Evolutionary conservation across 30 jellyfish, hydroid and myxozoan genomes (phyloP), one percentile per base, ranked within the genome.

Genomic region (Cassiopea andromeda): DNA sequence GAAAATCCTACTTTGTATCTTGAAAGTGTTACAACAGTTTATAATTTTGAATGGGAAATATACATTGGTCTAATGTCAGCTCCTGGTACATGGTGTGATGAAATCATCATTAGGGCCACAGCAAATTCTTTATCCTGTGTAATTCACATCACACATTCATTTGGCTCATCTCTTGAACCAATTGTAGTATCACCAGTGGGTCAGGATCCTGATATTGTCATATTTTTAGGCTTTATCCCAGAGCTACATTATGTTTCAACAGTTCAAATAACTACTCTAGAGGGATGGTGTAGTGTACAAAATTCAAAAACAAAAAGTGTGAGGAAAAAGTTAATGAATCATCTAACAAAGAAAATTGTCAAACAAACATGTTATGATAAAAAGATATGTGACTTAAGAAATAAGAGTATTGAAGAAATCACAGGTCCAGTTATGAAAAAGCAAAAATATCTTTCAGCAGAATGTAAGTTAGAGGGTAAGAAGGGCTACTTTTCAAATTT

Each of bases 211-310:
- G 88, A 69, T 46, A 72, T 27, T 6, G 85, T 84, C 12, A 13
- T 84, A 6, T 70, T 84, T 48, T 10, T 82, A 69, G 92, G 92
- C 47, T 84, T 84, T 49, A 69, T 72, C 73, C 85, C 92, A 1
- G 92, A 84, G 12, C 44, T 46, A 2, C 92, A 84, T 49, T 84
- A 84, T 84, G 80, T 84, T 1, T 84, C 92, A 47, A 84, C 92
- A 1, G 59, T 73, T n/a, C 17, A 15, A 1, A 59, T 44, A 75
- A 70, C 78, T 44, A 16, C 1, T 0, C 1, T 44, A 57, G 48
- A 45, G 1, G 7, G 46, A 0, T 1, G 2, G 14, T 46, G 49
- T 10, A 2, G 2, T 17, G 45, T 18, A 68, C 47, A 68, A 68
- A 4, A 44, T 44, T 27, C 17, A 43, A n/a, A 61, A 75, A 75